Base-by-base conservation (phyloP, 2,797 vertebrate genomes). In the Orientallactaga sibirica region DNA sequence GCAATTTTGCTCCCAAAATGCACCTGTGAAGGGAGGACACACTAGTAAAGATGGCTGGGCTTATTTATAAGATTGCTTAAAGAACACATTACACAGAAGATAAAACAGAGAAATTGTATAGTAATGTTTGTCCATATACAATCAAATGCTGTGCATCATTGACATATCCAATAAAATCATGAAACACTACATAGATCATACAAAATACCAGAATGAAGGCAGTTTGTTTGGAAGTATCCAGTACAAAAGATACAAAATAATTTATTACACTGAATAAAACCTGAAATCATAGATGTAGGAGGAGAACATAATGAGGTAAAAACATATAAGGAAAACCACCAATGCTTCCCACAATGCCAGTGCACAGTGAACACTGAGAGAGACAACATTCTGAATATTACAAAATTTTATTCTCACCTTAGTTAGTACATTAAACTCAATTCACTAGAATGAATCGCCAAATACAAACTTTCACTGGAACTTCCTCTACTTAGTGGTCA, bases 31-130 rank as follows among this genome's bases (percentile, higher is more conserved):
- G 55, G 43, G 85, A 93, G 48, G 48, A 64, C 25, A 94, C 88
- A 62, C 89, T 88, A 64, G 58, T 64, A 61, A 52, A 76, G 86
- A 92, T 64, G 58, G 14, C 58, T 83, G 62, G 41, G 16, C 55
- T 92, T 96, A 94, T 96, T 96, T 96, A 96, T 93, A 91, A 91
- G 82, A 86, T 75, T 94, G 93, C 75, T 96, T 90, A 95, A 94
- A 88, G 79, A 84, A 91, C 37, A 90, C 90, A 95, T 96, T 95
- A 94, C 95, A 95, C 92, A 94, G 95, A 96, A 96, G 91, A 96
- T 97, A 96, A 96, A 96, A 92, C 86, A 77, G 76, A 95, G 76
- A 95, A 96, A 96, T 93, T 86, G 64, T 83, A 11, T 71, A 68
- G 73, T 81, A 33, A 8, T 81, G 24, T 95, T 96, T 93, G 78